These are phyloP conservation scores for Coboldia fuscipes DNA, from an alignment of 1,140 invertebrate genomes.

Conservation along the genomic window DNA sequence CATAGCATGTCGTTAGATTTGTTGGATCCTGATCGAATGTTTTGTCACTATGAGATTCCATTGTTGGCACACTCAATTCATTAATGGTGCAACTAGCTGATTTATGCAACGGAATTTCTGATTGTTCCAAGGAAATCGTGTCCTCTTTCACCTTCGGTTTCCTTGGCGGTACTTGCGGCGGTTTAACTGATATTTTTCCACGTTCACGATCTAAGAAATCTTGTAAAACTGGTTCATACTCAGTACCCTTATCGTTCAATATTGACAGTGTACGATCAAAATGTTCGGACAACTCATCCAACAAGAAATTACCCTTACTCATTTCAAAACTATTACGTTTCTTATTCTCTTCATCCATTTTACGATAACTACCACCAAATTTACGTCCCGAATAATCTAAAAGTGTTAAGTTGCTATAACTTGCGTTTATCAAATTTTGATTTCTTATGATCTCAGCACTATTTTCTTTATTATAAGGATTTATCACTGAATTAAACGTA, in stretches of 20 bases:
- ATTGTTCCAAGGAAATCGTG: neutral
- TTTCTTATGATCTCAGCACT: neutral
- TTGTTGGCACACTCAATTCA: no score
- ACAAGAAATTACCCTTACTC: conserved; percentile 14
- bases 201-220: neutral
- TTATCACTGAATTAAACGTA: neutral
- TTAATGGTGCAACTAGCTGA: no score
- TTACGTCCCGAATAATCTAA: conserved; percentile 11
- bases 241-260: conserved; percentile 13
- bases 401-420: conserved; percentile 16
- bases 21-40: conserved; percentile 21
- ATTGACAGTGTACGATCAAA: conserved; percentile 30
- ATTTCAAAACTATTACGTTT: conserved; percentile 1
- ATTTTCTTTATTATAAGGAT: neutral
- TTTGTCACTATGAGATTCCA: conserved; percentile 6
- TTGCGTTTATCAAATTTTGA: conserved; percentile 11
- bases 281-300: conserved; percentile 21
- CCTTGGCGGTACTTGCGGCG: neutral
- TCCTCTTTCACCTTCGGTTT: neutral
- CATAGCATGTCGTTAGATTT: conserved; percentile 14
- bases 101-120: neutral
- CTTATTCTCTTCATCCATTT: conserved; percentile 3
- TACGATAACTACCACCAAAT: neutral
- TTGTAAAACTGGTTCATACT: neutral
- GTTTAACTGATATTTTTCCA: neutral